Evolutionary conservation across 2,113 vertebrate species (phyloP), one percentile per base, ranked within the genome.

Genomic region (Cichladusa arquata): DNA sequence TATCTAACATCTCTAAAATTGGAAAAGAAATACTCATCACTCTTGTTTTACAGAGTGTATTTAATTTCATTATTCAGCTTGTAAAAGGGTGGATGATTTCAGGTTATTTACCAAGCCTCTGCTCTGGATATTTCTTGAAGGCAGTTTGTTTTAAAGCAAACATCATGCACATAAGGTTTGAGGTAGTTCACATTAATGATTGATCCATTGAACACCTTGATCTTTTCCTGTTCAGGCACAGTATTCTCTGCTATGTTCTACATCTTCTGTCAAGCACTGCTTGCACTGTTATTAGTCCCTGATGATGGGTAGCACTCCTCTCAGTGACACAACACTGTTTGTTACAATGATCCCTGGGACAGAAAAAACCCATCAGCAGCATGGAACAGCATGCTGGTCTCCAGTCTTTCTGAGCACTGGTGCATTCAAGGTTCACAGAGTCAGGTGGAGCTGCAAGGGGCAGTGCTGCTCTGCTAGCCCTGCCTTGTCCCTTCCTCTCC

Each of bases 1-100:
- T 74, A 80, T 73, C 31, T 79, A 62, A 22, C 10, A 61, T 20
- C 12, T 70, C 29, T 81, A 84, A 51, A 33, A 58, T 72, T 65
- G 77, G 48, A 38, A 57, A 81, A 54, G 9, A 82, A 80, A 28
- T 71, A 54, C 18, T 62, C 7, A 40, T 73, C 17, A 29, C 18
- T 60, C 8, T 88, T 86, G 16, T 70, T 92, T 91, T 78, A 62
- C 10, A 78, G 60, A 36, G 45, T 79, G 42, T 80, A 86, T 91
- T 87, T 83, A 88, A n/a, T 57, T 64, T 92, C 48, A 66, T 86
- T 91, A 67, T 45, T 78, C 80, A 69, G 19, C 80, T 78, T 57
- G 65, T 91, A 89, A 53, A 56, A 85, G 78, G 57, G 54, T 62
- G 69, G 38, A 62, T 96, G 44, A 73, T 81, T 93, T 90, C 67